Evolutionary conservation across 2,797 vertebrate species (phyloP).

Genomic region (Carcharodon carcharias): DNA sequence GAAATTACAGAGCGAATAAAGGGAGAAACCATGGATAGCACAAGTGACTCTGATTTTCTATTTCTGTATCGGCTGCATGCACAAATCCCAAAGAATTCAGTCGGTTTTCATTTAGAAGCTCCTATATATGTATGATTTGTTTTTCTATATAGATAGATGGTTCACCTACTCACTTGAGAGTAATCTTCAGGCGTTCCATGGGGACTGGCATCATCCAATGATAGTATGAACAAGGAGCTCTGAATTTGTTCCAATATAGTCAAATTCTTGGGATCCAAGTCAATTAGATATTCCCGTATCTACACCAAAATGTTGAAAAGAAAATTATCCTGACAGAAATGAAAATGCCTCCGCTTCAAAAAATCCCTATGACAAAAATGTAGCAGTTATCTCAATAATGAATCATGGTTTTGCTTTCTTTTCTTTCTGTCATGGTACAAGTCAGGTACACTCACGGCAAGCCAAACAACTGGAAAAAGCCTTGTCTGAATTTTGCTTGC

Average conservation of each 20-base stretch:
- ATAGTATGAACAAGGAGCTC: conserved; percentile 70
- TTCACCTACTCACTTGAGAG: conserved; percentile 62
- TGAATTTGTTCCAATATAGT: conserved; percentile 80
- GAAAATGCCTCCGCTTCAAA: not conserved
- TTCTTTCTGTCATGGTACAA: not conserved
- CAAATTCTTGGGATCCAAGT: conserved; percentile 77
- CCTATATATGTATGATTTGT: too few species aligned
- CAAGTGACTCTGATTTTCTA: not conserved
- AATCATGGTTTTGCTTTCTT: not conserved
- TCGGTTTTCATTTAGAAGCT: not conserved
- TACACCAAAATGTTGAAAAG: conserved; percentile 45
- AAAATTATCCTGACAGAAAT: not conserved
- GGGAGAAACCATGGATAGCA: not conserved
- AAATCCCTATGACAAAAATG: not conserved
- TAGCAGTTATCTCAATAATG: not conserved
- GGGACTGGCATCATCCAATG: conserved; percentile 73
- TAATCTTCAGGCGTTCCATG: conserved; percentile 73
- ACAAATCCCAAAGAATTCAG: not conserved
- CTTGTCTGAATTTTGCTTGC: not conserved
- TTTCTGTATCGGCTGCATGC: not conserved
- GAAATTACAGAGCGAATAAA: not conserved
- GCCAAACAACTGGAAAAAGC: not conserved
- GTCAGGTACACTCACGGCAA: not conserved
- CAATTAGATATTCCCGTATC: conserved; percentile 79
- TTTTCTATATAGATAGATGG: not conserved